These are phyloP conservation scores for Volucella zonaria DNA, from an alignment of 2,888 invertebrate genomes.

Conservation along the genomic window DNA sequence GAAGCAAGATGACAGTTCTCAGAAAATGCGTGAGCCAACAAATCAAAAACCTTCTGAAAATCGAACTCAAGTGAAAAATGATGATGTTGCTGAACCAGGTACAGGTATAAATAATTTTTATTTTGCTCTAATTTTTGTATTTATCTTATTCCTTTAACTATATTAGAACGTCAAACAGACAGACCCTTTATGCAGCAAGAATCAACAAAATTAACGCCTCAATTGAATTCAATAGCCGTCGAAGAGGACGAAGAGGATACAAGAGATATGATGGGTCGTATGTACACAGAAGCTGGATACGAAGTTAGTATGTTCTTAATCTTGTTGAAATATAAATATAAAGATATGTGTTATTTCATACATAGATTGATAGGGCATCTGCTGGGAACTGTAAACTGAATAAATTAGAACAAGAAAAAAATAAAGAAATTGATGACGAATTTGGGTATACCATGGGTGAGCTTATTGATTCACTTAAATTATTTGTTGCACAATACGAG, in stretches of 20 bases:
- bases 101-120: background rate
- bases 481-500: background rate
- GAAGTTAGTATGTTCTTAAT: conserved; percentile 84
- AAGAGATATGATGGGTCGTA: conserved; percentile 90
- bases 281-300: conserved; percentile 89
- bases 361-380: conserved; percentile 93
- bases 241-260: conserved; percentile 89
- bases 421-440: conserved; percentile 94
- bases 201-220: conserved; percentile 60
- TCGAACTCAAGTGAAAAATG: conserved; percentile 77
- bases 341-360: conserved; percentile 18
- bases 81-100: conserved; percentile 78
- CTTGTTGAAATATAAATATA: background rate
- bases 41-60: conserved; percentile 78
- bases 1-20: conserved; percentile 53
- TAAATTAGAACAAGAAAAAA: conserved; percentile 90
- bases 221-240: conserved; percentile 8
- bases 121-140: background rate
- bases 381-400: conserved; percentile 92
- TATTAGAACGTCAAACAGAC: conserved; percentile 69
- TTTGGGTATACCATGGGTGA: conserved; percentile 97
- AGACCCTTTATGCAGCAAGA: conserved; percentile 76
- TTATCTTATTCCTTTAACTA: no score
- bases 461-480: conserved; percentile 80
- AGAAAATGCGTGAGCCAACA: conserved; percentile 38